Evolutionary conservation across 2,113 vertebrate genomes (phyloP).

Genomic region (Apodemus speciosus): DNA sequence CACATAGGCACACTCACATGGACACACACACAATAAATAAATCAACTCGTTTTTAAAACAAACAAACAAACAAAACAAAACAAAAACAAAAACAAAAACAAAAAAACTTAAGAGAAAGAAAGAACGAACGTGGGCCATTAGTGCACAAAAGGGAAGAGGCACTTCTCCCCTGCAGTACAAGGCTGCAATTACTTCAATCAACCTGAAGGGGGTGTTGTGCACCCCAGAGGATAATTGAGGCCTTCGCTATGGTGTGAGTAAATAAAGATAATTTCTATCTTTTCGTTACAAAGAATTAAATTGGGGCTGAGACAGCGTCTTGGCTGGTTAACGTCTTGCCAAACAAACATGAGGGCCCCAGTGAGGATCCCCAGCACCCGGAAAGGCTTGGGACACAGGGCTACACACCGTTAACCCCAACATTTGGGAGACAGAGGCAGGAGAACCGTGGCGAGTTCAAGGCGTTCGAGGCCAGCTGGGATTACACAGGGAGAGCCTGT

Average conservation of each 20-base stretch:
- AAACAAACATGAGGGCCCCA: background rate
- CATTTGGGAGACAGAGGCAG: background rate
- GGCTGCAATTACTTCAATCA: background rate
- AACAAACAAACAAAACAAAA: too few species aligned
- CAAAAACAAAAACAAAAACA: too few species aligned
- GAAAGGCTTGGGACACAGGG: too few species aligned
- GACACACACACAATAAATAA: background rate
- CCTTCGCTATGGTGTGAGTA: background rate
- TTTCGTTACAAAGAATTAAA: slow-evolving; percentile 1
- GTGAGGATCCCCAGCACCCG: background rate
- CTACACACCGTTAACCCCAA: background rate
- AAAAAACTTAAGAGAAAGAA: background rate
- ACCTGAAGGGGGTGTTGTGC: background rate
- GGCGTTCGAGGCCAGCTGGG: background rate
- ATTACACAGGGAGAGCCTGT: background rate
- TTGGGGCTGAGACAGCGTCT: background rate
- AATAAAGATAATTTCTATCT: background rate
- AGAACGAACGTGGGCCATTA: background rate
- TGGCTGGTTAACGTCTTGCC: background rate
- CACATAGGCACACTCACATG: background rate
- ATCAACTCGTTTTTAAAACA: background rate
- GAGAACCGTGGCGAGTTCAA: background rate
- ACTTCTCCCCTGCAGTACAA: background rate
- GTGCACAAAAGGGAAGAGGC: background rate
- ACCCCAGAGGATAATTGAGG: background rate